These are phyloP conservation scores for Busseola fusca DNA, from an alignment of 2,888 invertebrate genomes.

Conservation along the genomic window DNA sequence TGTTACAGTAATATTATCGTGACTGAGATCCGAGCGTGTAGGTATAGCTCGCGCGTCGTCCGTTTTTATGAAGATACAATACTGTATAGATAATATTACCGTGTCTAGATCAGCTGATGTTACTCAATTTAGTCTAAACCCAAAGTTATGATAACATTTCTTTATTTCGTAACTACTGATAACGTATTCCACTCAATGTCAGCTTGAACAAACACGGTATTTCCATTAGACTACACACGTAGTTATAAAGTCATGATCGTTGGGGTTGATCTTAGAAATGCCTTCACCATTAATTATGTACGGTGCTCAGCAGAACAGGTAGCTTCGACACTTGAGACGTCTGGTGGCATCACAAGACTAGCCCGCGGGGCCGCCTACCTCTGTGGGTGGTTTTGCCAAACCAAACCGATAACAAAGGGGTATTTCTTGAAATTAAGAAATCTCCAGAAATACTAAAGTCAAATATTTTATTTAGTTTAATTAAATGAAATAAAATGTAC, in stretches of 20 bases:
- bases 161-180: conserved; percentile 43
- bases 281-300: conserved; percentile 75
- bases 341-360: conserved; percentile 71
- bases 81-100: too few relatives aligned
- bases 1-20: too few relatives aligned
- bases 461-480: conserved; percentile 13
- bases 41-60: too few relatives aligned
- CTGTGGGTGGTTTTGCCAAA: conserved; percentile 47
- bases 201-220: conserved; percentile 36
- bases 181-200: conserved; percentile 27
- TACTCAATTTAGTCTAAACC: conserved; percentile 27
- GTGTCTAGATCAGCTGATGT: conserved; percentile 29
- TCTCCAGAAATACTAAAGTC: conserved; percentile 18
- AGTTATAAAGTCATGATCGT: conserved; percentile 25
- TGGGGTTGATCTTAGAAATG: conserved; percentile 48
- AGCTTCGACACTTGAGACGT: conserved; percentile 84
- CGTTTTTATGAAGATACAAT: too few relatives aligned
- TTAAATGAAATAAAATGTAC: too few relatives aligned
- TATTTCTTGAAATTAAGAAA: conserved; percentile 9
- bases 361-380: conserved; percentile 55
- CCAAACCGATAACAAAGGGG: conserved; percentile 34
- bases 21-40: too few relatives aligned
- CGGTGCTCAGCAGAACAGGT: conserved; percentile 72
- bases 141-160: conserved; percentile 29
- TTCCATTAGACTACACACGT: conserved; percentile 36